Base-by-base conservation (phyloP, 2,888 invertebrate genomes). In the Yponomeuta malinellus region DNA sequence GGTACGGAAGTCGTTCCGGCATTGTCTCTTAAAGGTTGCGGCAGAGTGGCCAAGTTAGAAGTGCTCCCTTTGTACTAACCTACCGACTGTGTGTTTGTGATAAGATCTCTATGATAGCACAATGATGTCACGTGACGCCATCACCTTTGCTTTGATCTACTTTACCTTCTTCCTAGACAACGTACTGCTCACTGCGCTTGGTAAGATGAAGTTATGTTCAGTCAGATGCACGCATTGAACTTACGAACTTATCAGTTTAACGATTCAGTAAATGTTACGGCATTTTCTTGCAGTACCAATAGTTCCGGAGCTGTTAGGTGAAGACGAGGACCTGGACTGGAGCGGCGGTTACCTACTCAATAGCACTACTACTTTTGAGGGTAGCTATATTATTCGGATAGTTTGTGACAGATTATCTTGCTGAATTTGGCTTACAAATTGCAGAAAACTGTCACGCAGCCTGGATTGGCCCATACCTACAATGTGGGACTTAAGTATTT, bases 131-230 rank as follows among this genome's bases (percentile, higher is more conserved):
- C 72, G 73, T 59, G 82, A 81, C 66, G 74, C 79, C 64, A 43
- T 82, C 70, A 85, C 89, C 52, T 89, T 90, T 74, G 80, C 81
- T 1, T 81, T 91, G 71, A 85, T 96, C 71, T 97, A 97, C 83
- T 85, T 96, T 73, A 95, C 96, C 1, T 94, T 97, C 82, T 93
- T 97, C 78, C 87, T 96, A 83, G 98, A 98, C 90, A 98, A 98
- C 87, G 95, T 97, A 74, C 93, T 98, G 33, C 93, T 98, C 68
- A 98, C 98, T 59, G 96, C 97, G 63, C 95, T 98, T 70, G 98
- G 98, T 98, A 88, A 94, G 95, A 52, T 52, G 5, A 33, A 43
- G 43, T 43, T 43, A 8, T 43, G 8, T 43, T 8, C 43, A 43
- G 43, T 77, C 48, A 59, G 9, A 43, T 70, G 37, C 10, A 9